Evolutionary conservation across 2,797 vertebrate genomes (phyloP).

Genomic region (Neosilurus mollespiculum): DNA sequence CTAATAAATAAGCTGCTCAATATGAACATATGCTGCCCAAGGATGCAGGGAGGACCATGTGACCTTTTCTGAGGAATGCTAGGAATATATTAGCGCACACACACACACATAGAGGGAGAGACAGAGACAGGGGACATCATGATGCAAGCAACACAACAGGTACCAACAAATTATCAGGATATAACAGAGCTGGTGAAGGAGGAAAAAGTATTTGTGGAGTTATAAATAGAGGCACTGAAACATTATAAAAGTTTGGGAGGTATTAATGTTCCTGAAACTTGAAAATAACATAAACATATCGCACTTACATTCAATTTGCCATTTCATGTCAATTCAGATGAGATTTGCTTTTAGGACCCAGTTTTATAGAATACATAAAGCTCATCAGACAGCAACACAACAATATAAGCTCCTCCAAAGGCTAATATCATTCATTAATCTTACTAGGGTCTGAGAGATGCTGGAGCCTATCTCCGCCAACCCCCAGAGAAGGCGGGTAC

Average conservation of each 20-base stretch:
- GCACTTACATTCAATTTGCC: background rate
- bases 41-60: slow-evolving; percentile 9
- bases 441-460: too few relatives aligned
- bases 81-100: slow-evolving; percentile 21
- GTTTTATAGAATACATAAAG: background rate
- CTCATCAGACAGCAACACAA: background rate
- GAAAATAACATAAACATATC: too few relatives aligned
- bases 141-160: background rate
- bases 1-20: slow-evolving; percentile 46
- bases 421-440: too few relatives aligned
- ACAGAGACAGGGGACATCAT: too few relatives aligned
- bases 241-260: too few relatives aligned
- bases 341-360: background rate
- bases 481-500: too few relatives aligned
- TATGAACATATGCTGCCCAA: slow-evolving; percentile 19
- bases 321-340: background rate
- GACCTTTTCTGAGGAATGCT: slow-evolving; percentile 25
- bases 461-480: too few relatives aligned
- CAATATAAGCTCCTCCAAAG: background rate
- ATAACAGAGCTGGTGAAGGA: background rate
- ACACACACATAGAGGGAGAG: background rate
- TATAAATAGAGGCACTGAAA: background rate
- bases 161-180: background rate
- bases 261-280: background rate
- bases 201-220: too few relatives aligned